Evolutionary conservation across 2,113 vertebrate species (phyloP), one percentile per base, ranked within the genome.

Genomic region (Chauna torquata): DNA sequence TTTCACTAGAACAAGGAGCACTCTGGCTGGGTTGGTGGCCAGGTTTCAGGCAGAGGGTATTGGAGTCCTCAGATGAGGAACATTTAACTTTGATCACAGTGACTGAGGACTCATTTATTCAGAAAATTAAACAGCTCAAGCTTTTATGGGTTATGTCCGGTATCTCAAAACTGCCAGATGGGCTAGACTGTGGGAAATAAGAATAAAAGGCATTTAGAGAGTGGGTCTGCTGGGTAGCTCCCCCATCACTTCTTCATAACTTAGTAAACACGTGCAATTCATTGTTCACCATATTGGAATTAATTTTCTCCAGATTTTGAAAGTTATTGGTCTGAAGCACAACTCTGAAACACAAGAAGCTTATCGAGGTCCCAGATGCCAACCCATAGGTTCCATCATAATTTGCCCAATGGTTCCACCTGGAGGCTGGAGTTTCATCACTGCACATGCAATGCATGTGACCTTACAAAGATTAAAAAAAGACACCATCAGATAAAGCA

Each of bases 11-110:
- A 36, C n/a, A 54, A 82, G 74, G n/a, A 82, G 32, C 58, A 70
- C 52, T 16, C 40, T 85, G n/a, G 58, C 11, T 93, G 86, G 95
- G 92, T 85, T 79, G 59, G 32, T 65, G 92, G 66, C 88, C 92
- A 92, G 72, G 68, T 88, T 86, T 47, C 58, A 85, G 80, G 57
- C 77, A 54, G 0, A 82, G 84, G 49, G 59, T 49, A 81, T 3
- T 86, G 86, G 59, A 85, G 52, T 47, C 75, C 57, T 79, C 69
- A 88, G 74, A 89, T 59, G 72, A 76, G 10, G 38, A 92, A 78
- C 45, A 75, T 64, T 88, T 88, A 94, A 77, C 72, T 90, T 90
- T 92, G 94, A 96, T 95, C 89, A 88, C 82, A 95, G 81, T 17
- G 66, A 92, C 82, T 44, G 54, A 87, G 70, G 81, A 92, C 42